Base-by-base conservation (phyloP, 2,888 invertebrate species). In the Idaea straminata region DNA sequence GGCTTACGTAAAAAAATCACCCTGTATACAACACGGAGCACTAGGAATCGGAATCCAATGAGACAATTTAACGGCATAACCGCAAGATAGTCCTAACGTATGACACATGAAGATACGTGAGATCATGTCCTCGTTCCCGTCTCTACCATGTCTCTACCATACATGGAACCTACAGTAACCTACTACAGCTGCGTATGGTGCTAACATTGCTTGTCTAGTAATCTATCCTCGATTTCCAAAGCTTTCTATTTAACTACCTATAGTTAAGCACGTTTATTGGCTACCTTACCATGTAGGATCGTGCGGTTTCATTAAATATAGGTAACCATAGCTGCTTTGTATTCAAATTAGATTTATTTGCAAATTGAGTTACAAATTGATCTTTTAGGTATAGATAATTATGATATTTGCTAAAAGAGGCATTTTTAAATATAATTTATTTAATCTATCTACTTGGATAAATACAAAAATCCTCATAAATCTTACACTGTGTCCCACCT, bases 221-320 rank as follows among this genome's bases (percentile, higher is more conserved):
- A 77, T 79, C 79, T 79, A 81, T 79, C 81, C 80, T 77, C 77
- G 72, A 80, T 85, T 83, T 83, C 80, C 78, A 76, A 72, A 72
- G 79, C 87, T 88, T 89, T 89, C 84, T 83, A 81, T 69, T 75
- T 76, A 47, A 47, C 47, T 13, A 47, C 47, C 47, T 47, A 47
- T 47, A 47, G 47, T 47, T 36, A 36, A 36, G 36, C 36, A 36
- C 36, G 57, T 36, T 25, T 62, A 63, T 63, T 13, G 15, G 25
- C 36, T 6, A 47, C 36, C 25, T 67, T 67, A 58, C 38, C 35
- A 61, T 65, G 13, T 47, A 7, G 47, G 47, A 47, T 6, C 13
- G 13, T 47, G 47, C 47, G 47, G 47, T 47, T 47, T 47, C 47
- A 47, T 47, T 47, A 47, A 47, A 47, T 13, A 47, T 47, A 47